Evolutionary conservation across 2,113 vertebrate genomes (phyloP), one percentile per base, ranked within the genome.

Genomic region (Eurypyga helias): DNA sequence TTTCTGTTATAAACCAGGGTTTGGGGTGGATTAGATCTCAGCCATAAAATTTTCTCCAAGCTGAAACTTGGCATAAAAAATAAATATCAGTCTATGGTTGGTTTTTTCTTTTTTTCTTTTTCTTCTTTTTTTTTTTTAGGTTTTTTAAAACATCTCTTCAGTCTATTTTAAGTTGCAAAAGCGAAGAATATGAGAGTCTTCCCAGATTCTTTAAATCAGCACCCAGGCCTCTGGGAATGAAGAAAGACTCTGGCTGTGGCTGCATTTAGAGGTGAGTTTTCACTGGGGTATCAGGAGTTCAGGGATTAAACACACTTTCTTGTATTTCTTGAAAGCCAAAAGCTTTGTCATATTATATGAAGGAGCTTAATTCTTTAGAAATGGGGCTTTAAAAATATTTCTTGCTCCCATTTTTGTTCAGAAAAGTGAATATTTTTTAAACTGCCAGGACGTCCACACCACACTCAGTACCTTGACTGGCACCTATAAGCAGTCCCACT

Each of bases 11-110:
- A 98, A 98, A 98, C 98, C 97, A 97, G 97, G 93, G 98, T 83
- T 97, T 98, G 96, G 96, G 95, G 60, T 92, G 96, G 95, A 98
- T 98, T 98, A 98, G 95, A 97, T 97, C 92, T 94, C 97, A 97
- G 98, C 86, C 97, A 97, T 98, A 98, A 98, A 98, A 97, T 98
- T 97, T 98, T 97, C 98, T 98, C 93, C 90, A 97, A 94, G 96
- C 96, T 98, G 97, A 98, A 98, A 98, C 91, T 97, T 97, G 97
- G 98, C 96, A 97, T 96, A 87, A 92, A 96, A 96, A 93, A 95
- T 96, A 97, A 98, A 96, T 97, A 96, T 97, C 96, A 92, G 87
- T 54, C 89, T 89, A 83, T 90, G 89, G 89, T 91, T 83, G 34
- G 6, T 58, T 57, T 86, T 76, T 55, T 60, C 14, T 66, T 43